Base-by-base conservation (phyloP, 2,113 vertebrate genomes). In the Campylorhamphus procurvoides region DNA sequence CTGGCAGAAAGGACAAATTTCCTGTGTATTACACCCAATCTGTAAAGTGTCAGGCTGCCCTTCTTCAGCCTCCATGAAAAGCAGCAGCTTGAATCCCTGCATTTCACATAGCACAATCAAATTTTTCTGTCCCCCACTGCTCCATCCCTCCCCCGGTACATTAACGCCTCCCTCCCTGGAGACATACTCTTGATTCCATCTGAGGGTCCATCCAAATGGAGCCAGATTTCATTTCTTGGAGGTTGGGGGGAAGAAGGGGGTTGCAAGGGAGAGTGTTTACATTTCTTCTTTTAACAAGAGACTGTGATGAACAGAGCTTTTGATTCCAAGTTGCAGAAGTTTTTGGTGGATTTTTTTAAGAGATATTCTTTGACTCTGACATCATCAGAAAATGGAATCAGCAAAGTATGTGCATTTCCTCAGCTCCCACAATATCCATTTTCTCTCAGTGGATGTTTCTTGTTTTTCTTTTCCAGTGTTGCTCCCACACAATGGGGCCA, bases 401-500 rank as follows among this genome's bases (percentile, higher is more conserved):
- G 96, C 90, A 75, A 97, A 97, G 96, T 98, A 97, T 97, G 94
- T 98, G 85, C 96, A 91, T 97, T 97, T 97, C 97, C 96, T 97
- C 96, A 97, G 97, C 97, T 98, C 98, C 98, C 98, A 98, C 97
- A 97, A 97, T 97, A 97, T 97, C 95, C 96, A 96, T 96, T 98
- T 98, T 98, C 97, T 97, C 97, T 97, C 98, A 91, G 95, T 97
- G 98, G 98, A 98, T 98, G 97, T 96, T 96, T 97, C 97, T 97
- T 97, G 95, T 97, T 96, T 98, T 98, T 98, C 98, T 98, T 98
- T 97, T 97, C 89, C 94, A 96, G 91, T 94, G 94, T 97, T 97
- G 94, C 97, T 99, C 98, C 99, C 98, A 99, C 98, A 98, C 98
- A 98, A 98, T 97, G 97, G 94, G 97, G 97, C 98, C 98, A 98